Conservation (phyloP, 1,140 invertebrate genomes). For the Drosophila ercepeae region DNA sequence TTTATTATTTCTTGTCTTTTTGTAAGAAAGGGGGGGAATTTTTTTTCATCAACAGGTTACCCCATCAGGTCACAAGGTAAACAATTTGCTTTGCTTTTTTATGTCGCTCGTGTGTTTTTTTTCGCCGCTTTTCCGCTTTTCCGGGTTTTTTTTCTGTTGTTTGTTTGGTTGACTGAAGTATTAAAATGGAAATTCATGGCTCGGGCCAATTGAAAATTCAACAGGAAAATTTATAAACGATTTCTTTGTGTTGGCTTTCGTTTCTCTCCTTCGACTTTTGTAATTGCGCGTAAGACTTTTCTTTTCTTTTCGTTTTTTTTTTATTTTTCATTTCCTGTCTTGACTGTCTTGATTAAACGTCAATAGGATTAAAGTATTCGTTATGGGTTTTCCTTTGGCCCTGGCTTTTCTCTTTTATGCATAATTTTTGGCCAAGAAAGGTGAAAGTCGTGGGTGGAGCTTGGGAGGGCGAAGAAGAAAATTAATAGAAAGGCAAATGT, state of each 20-base stretch:
- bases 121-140: neutral
- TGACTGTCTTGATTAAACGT: conserved; percentile 67
- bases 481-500: conserved; percentile 15
- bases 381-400: conserved; percentile 9
- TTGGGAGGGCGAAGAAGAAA: too few relatives aligned
- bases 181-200: conserved; percentile 62
- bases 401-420: neutral
- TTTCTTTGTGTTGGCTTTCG: conserved; percentile 39
- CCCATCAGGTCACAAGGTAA: conserved; percentile 26
- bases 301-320: neutral
- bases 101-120: conserved; percentile 7
- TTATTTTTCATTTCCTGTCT: neutral
- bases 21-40: neutral
- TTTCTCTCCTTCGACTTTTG: neutral
- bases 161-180: neutral
- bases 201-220: conserved; percentile 68
- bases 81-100: conserved; percentile 45
- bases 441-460: too few relatives aligned
- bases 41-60: conserved; percentile 34
- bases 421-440: conserved; percentile 40
- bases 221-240: conserved; percentile 61
- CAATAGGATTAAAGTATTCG: conserved; percentile 78
- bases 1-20: conserved; percentile 7
- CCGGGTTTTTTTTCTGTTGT: neutral
- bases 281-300: conserved; percentile 23